Evolutionary conservation across 1,140 invertebrate genomes (phyloP).

Genomic region (Bombus waltoni): DNA sequence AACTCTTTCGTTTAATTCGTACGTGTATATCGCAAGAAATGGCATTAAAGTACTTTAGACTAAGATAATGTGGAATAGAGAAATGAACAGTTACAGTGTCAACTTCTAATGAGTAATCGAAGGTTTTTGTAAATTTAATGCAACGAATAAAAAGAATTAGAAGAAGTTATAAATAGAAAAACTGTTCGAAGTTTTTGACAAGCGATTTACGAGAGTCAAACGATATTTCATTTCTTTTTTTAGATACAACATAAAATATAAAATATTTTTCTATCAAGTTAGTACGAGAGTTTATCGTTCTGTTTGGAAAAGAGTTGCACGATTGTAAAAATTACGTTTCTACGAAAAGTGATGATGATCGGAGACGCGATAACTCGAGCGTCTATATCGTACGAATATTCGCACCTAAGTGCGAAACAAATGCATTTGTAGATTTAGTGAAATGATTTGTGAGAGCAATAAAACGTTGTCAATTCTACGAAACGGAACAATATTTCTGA

Average conservation of each 20-base stretch:
- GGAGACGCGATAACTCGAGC: neutral
- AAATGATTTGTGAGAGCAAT: slow-evolving; percentile 18
- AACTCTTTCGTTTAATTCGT: neutral
- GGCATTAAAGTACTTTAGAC: no score
- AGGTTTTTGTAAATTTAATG: neutral
- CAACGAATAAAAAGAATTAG: neutral
- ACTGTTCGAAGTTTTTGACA: neutral
- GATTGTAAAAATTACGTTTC: neutral
- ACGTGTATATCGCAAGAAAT: neutral
- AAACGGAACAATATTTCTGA: neutral
- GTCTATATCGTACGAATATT: neutral
- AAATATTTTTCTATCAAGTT: neutral
- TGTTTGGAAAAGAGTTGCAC: neutral
- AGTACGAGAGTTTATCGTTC: neutral
- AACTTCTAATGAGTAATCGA: neutral
- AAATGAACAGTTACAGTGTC: neutral
- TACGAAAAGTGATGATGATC: no score
- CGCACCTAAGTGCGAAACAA: neutral
- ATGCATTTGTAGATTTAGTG: neutral
- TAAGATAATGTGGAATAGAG: neutral
- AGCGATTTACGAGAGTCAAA: neutral
- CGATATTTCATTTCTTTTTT: neutral
- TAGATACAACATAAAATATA: neutral
- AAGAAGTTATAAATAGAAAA: neutral
- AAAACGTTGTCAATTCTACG: neutral